Conservation (phyloP, 2,888 invertebrate genomes). For the Pristionchus entomophagus region DNA sequence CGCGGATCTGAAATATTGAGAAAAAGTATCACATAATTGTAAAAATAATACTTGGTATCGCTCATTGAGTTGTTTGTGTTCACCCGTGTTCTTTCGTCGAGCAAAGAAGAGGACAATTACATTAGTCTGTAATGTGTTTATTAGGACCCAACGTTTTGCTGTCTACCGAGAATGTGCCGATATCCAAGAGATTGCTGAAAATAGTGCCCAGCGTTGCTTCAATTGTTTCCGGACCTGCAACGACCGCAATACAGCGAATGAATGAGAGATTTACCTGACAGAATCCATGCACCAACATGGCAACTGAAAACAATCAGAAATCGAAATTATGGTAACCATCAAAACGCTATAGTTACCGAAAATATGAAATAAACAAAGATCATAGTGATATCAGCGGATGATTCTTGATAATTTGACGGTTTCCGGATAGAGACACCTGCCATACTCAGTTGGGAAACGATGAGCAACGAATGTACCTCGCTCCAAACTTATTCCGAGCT, state of each 20-base stretch:
- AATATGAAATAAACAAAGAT: neutral
- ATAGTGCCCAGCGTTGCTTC: neutral
- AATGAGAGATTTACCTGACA: neutral
- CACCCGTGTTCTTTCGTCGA: neutral
- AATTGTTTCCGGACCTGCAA: neutral
- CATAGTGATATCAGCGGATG: neutral
- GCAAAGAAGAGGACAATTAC: neutral
- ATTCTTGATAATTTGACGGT: neutral
- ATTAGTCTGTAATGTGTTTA: neutral
- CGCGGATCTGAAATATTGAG: neutral
- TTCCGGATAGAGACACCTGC: neutral
- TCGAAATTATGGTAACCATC: neutral
- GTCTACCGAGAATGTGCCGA: neutral
- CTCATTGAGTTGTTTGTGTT: neutral
- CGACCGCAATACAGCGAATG: no score
- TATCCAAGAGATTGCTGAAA: neutral
- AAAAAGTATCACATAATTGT: neutral
- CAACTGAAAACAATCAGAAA: neutral
- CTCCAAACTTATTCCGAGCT: neutral
- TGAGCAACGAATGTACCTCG: neutral
- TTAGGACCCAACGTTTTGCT: no score
- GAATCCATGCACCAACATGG: neutral
- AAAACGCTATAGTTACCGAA: neutral
- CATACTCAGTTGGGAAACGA: neutral
- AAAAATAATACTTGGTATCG: neutral